Percentiles rank a stretch among this genome's conserved stretches.
phyloP scores from a whole-genome alignment of 2,888 invertebrate genomes.

The Noctua janthe region DNA sequence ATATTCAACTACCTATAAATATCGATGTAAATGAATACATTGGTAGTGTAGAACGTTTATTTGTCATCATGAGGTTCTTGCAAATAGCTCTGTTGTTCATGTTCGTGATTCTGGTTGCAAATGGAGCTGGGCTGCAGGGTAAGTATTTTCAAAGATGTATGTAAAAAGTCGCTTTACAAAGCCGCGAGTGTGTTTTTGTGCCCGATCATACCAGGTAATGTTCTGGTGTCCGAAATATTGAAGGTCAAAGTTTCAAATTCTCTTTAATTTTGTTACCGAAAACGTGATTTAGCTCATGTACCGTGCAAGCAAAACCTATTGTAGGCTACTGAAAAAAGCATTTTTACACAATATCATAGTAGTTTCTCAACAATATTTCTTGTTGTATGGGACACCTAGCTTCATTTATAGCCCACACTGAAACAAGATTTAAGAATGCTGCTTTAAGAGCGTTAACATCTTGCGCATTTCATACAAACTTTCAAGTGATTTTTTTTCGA shows the following conservation, averaged over 20 bases:
- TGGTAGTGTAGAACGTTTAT: background rate
- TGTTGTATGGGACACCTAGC: background rate
- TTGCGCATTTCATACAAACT: too few relatives aligned
- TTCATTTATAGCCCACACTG: background rate
- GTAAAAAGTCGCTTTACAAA: background rate
- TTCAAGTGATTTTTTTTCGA: too few relatives aligned
- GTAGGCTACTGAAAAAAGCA: too few relatives aligned
- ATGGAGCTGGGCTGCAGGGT: background rate
- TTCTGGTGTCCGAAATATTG: background rate
- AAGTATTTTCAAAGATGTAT: background rate
- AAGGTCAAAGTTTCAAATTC: too few relatives aligned
- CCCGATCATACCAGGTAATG: background rate
- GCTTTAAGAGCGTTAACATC: background rate
- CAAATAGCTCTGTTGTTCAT: background rate
- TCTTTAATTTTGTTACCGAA: background rate
- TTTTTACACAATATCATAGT: background rate
- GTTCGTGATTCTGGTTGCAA: background rate
- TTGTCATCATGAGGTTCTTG: background rate
- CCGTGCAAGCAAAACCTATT: too few relatives aligned
- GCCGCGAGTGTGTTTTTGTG: background rate
- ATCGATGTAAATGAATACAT: background rate
- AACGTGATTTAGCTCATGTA: too few relatives aligned
- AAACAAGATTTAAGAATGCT: background rate
- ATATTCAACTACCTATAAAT: conserved; percentile 3
- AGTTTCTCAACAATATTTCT: background rate